Evolutionary conservation across 2,797 vertebrate genomes (phyloP).

Genomic region (Hemitrygon akajei): DNA sequence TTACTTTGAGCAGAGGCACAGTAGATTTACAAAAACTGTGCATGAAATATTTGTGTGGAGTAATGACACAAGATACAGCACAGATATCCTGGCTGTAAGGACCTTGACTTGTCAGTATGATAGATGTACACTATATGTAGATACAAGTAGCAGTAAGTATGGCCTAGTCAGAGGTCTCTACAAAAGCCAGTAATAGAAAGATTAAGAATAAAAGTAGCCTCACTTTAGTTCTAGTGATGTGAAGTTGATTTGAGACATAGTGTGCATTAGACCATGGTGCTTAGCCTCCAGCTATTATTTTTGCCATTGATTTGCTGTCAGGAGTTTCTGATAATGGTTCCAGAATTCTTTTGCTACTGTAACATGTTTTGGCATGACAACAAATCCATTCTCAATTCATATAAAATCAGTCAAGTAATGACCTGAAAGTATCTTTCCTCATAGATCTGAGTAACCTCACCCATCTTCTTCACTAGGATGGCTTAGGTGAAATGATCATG

Average conservation of each 20-base stretch:
- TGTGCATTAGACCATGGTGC: background rate
- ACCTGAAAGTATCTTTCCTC: background rate
- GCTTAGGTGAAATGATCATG: background rate
- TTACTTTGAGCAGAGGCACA: no score
- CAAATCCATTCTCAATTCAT: background rate
- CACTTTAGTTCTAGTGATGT: background rate
- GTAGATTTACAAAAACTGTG: background rate
- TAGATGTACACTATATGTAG: background rate
- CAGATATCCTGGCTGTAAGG: background rate
- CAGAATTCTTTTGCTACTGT: background rate
- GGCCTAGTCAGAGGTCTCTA: background rate
- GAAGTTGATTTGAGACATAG: background rate
- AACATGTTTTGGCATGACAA: background rate
- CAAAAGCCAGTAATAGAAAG: background rate
- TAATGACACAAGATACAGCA: background rate
- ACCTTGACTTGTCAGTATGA: background rate
- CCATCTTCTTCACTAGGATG: background rate
- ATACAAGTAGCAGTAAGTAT: background rate
- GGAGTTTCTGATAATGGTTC: background rate
- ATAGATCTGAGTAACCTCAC: background rate
- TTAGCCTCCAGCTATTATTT: background rate
- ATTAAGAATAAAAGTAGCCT: background rate
- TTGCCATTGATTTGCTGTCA: slow-evolving; percentile 8
- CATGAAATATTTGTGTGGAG: background rate
- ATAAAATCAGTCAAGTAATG: background rate